A percentile compares a stretch with the other conserved stretches of the same genome.
These are phyloP conservation scores for Coecobrya sp. DNA, from an alignment of 2,888 invertebrate species.

Conservation along the genomic window DNA sequence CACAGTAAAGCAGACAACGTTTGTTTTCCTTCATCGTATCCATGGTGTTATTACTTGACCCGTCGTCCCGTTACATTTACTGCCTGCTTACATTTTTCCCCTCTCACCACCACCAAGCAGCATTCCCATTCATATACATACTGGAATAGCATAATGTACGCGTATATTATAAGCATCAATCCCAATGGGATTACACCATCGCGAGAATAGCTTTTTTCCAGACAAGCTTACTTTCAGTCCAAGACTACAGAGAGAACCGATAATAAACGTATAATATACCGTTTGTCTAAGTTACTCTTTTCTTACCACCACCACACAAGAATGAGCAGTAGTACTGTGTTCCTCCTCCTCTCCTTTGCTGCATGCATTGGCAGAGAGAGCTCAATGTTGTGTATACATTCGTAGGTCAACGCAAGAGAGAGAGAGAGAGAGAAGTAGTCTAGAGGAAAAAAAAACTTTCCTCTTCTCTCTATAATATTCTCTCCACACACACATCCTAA, in stretches of 20 bases:
- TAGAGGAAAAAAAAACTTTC: background rate
- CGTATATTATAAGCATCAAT: constrained; percentile 6
- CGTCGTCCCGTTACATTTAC: background rate
- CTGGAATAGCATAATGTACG: background rate
- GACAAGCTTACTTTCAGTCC: constrained; percentile 42
- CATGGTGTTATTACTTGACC: constrained; percentile 36
- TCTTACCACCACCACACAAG: background rate
- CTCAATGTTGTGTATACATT: background rate
- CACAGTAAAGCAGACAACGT: background rate
- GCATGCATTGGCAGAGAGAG: constrained; percentile 16
- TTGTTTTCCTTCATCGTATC: constrained; percentile 26
- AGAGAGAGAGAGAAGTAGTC: background rate
- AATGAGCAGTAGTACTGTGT: background rate
- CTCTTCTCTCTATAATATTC: background rate
- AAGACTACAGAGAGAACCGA: constrained; percentile 4
- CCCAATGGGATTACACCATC: constrained; percentile 54
- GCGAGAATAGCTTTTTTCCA: constrained; percentile 54
- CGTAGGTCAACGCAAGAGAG: constrained; percentile 40
- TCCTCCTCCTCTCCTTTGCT: background rate
- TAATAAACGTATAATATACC: constrained; percentile 27
- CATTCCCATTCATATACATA: constrained; percentile 2
- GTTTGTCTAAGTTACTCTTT: background rate
- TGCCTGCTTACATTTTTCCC: background rate
- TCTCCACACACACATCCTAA: background rate
- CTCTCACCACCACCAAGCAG: background rate